Conservation (phyloP, 1,140 invertebrate species). For the Bradysia coprophila region DNA sequence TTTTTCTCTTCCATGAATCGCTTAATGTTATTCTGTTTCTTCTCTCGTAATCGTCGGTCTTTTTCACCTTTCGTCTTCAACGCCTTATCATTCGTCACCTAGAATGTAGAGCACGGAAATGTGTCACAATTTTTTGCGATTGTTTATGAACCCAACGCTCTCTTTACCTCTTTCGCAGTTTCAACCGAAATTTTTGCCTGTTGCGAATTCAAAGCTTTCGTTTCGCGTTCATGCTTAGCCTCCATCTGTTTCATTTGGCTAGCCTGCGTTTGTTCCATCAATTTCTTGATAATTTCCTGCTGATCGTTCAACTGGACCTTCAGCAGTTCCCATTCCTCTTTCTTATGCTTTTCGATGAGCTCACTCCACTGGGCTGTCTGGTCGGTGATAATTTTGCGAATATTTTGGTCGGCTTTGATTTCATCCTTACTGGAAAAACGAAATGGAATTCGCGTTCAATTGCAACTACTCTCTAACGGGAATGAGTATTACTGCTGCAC, state of each 20-base stretch:
- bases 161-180: slow-evolving; percentile 87
- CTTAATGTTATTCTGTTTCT: slow-evolving; percentile 98
- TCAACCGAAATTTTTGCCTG: slow-evolving; percentile 96
- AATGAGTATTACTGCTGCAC: background rate
- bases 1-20: slow-evolving; percentile 97
- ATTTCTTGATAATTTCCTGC: slow-evolving; percentile 62
- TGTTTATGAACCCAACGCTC: too few species aligned
- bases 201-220: slow-evolving; percentile 88
- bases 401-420: slow-evolving; percentile 52
- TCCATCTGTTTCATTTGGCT: slow-evolving; percentile 82
- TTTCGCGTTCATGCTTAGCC: slow-evolving; percentile 76
- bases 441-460: background rate
- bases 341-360: slow-evolving; percentile 71
- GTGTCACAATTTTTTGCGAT: too few species aligned
- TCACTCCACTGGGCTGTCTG: slow-evolving; percentile 91
- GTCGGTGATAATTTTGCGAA: slow-evolving; percentile 64
- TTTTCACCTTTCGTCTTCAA: slow-evolving; percentile 94
- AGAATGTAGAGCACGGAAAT: too few species aligned
- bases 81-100: slow-evolving; percentile 89
- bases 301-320: slow-evolving; percentile 71
- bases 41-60: slow-evolving; percentile 80
- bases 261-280: slow-evolving; percentile 70
- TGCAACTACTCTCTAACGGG: background rate
- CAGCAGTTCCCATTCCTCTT: slow-evolving; percentile 77
- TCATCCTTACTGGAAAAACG: slow-evolving; percentile 51